A percentile compares a stretch with the other conserved stretches of the same genome.
Conservation (phyloP, 2,888 invertebrate species). For the Cerastis leucographa region DNA sequence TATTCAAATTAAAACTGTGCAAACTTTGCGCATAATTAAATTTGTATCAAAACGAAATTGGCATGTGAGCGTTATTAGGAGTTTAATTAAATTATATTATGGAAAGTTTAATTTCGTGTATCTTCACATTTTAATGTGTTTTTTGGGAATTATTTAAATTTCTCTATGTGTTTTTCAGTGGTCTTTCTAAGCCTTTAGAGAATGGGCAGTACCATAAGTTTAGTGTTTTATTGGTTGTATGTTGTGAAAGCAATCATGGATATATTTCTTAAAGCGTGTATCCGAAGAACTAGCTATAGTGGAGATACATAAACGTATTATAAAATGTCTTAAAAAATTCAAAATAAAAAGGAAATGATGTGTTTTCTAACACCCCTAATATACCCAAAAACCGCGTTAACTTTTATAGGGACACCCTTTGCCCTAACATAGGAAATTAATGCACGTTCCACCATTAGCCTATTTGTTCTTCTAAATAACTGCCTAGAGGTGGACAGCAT, state of each 20-base stretch:
- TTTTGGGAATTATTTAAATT: background rate
- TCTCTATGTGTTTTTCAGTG: no score
- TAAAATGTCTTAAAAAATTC: background rate
- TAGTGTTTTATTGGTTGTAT: background rate
- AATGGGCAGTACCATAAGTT: background rate
- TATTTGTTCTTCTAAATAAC: background rate
- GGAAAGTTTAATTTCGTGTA: background rate
- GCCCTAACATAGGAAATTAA: background rate
- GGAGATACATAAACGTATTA: background rate
- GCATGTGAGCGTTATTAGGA: slow-evolving; percentile 24
- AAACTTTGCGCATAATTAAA: slow-evolving; percentile 53
- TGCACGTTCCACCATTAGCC: background rate
- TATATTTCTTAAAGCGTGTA: background rate
- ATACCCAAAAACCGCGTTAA: background rate
- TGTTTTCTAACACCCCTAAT: background rate
- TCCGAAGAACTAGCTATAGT: background rate
- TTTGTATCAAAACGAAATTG: slow-evolving; percentile 42
- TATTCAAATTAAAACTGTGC: slow-evolving; percentile 47
- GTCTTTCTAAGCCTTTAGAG: no score
- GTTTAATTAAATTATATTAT: slow-evolving; percentile 26
- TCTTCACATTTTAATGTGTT: background rate
- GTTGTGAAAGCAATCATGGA: background rate
- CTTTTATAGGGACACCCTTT: background rate
- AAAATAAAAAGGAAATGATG: background rate
- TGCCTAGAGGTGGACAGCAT: background rate